Percentiles rank a stretch among this genome's conserved stretches.
phyloP scores from a whole-genome alignment of 2,113 vertebrate genomes.

The Nycticorax nycticorax region DNA sequence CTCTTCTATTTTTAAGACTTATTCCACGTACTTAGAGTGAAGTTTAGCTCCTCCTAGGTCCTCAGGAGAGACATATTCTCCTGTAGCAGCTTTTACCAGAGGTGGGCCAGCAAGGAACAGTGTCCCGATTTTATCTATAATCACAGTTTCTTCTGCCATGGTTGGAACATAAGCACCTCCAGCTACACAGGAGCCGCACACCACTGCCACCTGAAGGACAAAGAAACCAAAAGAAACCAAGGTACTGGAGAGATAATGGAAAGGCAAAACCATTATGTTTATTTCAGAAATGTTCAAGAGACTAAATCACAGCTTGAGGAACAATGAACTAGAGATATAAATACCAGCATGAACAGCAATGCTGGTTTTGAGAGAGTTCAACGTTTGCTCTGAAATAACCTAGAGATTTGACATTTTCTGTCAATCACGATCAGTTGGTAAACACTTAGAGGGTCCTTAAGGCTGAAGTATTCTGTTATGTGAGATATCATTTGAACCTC shows the following conservation, averaged over 20 bases:
- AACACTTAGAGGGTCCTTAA: not conserved
- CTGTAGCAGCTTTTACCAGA: conserved; percentile 88
- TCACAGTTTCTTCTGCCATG: conserved; percentile 84
- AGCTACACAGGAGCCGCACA: conserved; percentile 87
- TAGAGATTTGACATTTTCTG: not conserved
- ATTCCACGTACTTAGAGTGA: conserved; percentile 76
- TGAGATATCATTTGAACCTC: not conserved
- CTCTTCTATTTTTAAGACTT: accelerated
- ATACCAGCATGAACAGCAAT: not conserved
- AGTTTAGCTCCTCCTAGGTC: conserved; percentile 84
- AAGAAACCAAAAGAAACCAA: not conserved
- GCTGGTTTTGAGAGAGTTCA: not conserved
- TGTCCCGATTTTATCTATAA: conserved; percentile 83
- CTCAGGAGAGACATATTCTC: conserved; percentile 83
- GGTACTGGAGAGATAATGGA: not conserved
- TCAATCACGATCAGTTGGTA: accelerated
- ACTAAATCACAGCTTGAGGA: not conserved
- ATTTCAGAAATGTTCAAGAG: not conserved
- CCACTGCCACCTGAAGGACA: conserved; percentile 81
- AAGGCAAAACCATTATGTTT: not conserved
- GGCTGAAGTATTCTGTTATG: not conserved
- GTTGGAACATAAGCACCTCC: conserved; percentile 86
- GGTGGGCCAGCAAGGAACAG: conserved; percentile 87
- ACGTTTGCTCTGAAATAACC: not conserved
- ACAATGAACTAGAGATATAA: not conserved